Conservation (phyloP, 2,797 vertebrate genomes). For the Australoheros facetus region DNA sequence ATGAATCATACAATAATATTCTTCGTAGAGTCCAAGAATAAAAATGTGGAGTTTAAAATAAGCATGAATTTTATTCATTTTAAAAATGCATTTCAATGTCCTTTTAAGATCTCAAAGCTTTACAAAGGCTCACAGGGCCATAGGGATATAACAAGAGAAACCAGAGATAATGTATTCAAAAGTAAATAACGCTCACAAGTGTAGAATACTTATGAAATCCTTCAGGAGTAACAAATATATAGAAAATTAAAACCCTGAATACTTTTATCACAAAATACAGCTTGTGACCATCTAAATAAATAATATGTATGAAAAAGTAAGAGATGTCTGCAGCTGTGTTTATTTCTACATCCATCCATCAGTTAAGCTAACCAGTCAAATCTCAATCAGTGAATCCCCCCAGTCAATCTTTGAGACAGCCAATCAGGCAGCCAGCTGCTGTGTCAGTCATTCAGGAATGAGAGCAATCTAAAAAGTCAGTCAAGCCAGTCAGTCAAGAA, state of each 20-base stretch:
- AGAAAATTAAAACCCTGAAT: neutral
- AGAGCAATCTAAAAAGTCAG: conserved; percentile 36
- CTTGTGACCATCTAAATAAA: neutral
- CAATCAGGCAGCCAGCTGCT: conserved; percentile 44
- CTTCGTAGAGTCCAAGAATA: neutral
- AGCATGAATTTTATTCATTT: neutral
- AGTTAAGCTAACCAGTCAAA: conserved; percentile 28
- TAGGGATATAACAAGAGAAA: neutral
- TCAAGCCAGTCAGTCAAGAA: conserved; percentile 6
- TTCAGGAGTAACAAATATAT: neutral
- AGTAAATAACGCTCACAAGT: neutral
- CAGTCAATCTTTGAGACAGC: conserved; percentile 36
- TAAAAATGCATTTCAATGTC: neutral
- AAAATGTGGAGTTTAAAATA: neutral
- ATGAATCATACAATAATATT: neutral
- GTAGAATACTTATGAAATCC: neutral
- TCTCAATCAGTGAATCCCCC: conserved; percentile 23
- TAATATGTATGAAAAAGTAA: conserved; percentile 4
- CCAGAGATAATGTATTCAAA: neutral
- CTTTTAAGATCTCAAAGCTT: neutral
- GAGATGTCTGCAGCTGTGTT: neutral
- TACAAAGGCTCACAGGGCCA: neutral
- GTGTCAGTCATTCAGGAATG: conserved; percentile 28
- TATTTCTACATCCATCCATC: conserved; percentile 21
- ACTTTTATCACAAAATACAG: neutral